phyloP scores from a whole-genome alignment of 2,113 vertebrate genomes.

The Rattus norvegicus region DNA sequence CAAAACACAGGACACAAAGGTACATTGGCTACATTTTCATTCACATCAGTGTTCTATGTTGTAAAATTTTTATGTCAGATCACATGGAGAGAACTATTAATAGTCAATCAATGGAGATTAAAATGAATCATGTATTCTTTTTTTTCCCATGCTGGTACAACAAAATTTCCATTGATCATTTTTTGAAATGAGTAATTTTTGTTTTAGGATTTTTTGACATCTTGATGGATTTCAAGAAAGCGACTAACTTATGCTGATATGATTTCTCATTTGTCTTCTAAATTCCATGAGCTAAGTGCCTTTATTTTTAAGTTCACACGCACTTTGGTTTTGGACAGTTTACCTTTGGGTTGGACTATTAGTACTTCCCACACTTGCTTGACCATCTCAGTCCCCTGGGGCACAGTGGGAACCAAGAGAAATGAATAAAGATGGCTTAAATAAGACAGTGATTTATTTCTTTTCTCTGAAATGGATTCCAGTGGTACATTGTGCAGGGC shows the following conservation, averaged over 20 bases:
- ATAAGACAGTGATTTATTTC: slow-evolving; percentile 29
- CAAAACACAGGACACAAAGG: neutral
- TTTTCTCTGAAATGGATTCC: neutral
- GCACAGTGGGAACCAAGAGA: neutral
- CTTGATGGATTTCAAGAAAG: slow-evolving; percentile 76
- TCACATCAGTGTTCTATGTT: slow-evolving; percentile 36
- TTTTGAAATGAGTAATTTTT: slow-evolving; percentile 77
- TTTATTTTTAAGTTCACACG: slow-evolving; percentile 22
- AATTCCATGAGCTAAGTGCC: slow-evolving; percentile 44
- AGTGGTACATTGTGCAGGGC: neutral
- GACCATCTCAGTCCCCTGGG: neutral
- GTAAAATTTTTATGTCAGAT: slow-evolving; percentile 61
- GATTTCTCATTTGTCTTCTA: slow-evolving; percentile 74
- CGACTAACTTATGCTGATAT: slow-evolving; percentile 70
- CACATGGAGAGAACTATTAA: slow-evolving; percentile 66
- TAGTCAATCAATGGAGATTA: slow-evolving; percentile 64
- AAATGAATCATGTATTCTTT: slow-evolving; percentile 43
- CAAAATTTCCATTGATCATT: slow-evolving; percentile 76
- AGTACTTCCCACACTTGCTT: neutral
- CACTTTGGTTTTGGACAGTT: neutral
- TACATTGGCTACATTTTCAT: slow-evolving; percentile 42
- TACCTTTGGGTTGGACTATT: neutral
- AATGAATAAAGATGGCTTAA: neutral
- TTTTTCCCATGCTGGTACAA: slow-evolving; percentile 19
- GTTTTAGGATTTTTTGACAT: slow-evolving; percentile 72